Percentiles rank a stretch among this genome's conserved stretches.
These are phyloP conservation scores for Vombatus ursinus DNA, from an alignment of 2,113 vertebrate species.

Conservation along the genomic window DNA sequence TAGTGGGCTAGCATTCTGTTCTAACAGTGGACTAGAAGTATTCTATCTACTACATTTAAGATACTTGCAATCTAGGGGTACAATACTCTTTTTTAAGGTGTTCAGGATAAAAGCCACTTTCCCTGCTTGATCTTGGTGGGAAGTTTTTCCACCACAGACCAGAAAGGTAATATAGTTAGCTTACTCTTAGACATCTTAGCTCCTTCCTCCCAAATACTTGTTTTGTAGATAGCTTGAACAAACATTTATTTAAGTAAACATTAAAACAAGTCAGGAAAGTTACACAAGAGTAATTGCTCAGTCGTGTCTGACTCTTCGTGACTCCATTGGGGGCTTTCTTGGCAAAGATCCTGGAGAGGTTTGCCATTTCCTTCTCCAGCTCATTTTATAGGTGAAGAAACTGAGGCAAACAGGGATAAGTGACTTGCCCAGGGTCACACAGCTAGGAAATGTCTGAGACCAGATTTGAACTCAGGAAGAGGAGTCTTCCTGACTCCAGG, in stretches of 20 bases:
- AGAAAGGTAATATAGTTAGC: neutral
- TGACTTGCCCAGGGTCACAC: no score
- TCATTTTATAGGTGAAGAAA: no score
- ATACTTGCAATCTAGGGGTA: neutral
- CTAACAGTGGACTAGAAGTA: neutral
- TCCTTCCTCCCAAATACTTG: neutral
- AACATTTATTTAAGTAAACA: neutral
- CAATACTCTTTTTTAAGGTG: neutral
- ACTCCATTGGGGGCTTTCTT: no score
- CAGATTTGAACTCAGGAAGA: no score
- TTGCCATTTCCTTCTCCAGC: no score
- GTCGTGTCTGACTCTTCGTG: no score
- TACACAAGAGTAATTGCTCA: neutral
- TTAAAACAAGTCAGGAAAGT: neutral
- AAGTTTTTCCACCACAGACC: neutral
- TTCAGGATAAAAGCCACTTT: neutral
- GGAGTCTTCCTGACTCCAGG: no score
- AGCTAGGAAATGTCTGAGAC: no score
- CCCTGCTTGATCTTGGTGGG: neutral
- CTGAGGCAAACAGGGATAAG: no score
- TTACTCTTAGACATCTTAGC: neutral
- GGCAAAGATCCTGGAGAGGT: no score
- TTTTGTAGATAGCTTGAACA: neutral
- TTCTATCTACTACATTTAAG: neutral
- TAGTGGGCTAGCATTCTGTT: neutral